phyloP scores from a whole-genome alignment of 2,113 vertebrate species.

The Onychostoma macrolepis region DNA sequence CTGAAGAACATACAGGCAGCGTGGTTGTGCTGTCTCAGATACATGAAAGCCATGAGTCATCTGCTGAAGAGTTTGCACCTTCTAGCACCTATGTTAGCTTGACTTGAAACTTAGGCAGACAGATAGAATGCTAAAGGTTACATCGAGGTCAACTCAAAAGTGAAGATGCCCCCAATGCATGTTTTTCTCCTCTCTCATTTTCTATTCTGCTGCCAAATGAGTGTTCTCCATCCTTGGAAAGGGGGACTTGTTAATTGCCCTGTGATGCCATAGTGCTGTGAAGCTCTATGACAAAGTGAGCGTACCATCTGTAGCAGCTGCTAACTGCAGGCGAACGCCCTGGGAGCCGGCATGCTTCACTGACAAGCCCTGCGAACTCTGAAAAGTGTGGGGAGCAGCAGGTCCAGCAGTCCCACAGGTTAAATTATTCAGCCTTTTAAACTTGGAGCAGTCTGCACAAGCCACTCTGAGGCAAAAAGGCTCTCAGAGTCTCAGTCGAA shows the following conservation, averaged over 20 bases:
- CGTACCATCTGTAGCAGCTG: slow-evolving; percentile 72
- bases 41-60: slow-evolving; percentile 5
- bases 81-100: slow-evolving; percentile 48
- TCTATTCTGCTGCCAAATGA: slow-evolving; percentile 59
- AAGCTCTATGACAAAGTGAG: slow-evolving; percentile 70
- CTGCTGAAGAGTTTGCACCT: slow-evolving; percentile 39
- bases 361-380: slow-evolving; percentile 67
- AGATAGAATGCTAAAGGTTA: not conserved
- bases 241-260: slow-evolving; percentile 63
- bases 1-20: not conserved
- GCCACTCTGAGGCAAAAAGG: slow-evolving; percentile 53
- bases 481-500: slow-evolving; percentile 58
- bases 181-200: slow-evolving; percentile 63
- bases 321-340: slow-evolving; percentile 69
- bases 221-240: slow-evolving; percentile 47
- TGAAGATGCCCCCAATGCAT: slow-evolving; percentile 14
- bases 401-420: slow-evolving; percentile 62
- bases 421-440: slow-evolving; percentile 73
- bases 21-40: not conserved
- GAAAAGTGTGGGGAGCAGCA: slow-evolving; percentile 59
- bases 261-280: slow-evolving; percentile 50
- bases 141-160: slow-evolving; percentile 52
- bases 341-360: slow-evolving; percentile 63
- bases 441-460: slow-evolving; percentile 54
- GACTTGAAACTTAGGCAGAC: not conserved